Conservation (phyloP, 2,888 invertebrate genomes). For the Sylvicola cinctus region DNA sequence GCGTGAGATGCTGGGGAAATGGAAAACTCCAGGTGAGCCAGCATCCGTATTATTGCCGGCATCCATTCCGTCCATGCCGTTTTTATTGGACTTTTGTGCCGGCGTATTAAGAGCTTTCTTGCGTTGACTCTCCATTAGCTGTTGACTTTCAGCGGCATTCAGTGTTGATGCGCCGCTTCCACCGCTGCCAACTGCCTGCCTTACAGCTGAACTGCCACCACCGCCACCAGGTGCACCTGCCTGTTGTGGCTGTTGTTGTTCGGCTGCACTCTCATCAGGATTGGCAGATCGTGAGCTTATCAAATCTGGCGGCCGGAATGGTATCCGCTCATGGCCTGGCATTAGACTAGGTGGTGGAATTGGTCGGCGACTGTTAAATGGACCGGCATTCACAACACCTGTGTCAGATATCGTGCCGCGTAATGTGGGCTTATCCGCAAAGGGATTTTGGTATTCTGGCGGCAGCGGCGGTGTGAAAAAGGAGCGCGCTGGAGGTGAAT, state of each 20-base stretch:
- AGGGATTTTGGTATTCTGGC: conserved; percentile 65
- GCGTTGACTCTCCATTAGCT: conserved; percentile 6
- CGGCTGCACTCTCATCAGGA: background rate
- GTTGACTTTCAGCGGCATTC: background rate
- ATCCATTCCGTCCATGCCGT: conserved; percentile 3
- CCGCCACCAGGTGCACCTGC: conserved; percentile 6
- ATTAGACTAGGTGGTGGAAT: conserved; percentile 68
- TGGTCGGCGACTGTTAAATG: conserved; percentile 38
- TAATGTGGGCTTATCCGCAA: conserved; percentile 73
- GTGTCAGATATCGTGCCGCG: conserved; percentile 43
- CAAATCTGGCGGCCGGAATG: conserved; percentile 42
- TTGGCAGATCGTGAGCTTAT: conserved; percentile 6
- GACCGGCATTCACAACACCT: conserved; percentile 30
- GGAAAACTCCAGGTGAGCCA: conserved; percentile 30
- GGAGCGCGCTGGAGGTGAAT: conserved; percentile 59
- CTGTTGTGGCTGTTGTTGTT: conserved; percentile 3
- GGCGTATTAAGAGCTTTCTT: conserved; percentile 59
- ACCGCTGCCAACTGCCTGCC: conserved; percentile 7
- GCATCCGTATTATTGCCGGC: conserved; percentile 23
- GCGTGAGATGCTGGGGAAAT: conserved; percentile 64
- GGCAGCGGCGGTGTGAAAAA: conserved; percentile 70
- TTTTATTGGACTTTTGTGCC: conserved; percentile 34
- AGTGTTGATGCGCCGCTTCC: conserved; percentile 4
- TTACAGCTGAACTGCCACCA: conserved; percentile 4
- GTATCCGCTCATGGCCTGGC: conserved; percentile 65